Evolutionary conservation across 2,888 invertebrate species (phyloP), one percentile per base, ranked within the genome.

Genomic region (Lithophane semibrunnea): DNA sequence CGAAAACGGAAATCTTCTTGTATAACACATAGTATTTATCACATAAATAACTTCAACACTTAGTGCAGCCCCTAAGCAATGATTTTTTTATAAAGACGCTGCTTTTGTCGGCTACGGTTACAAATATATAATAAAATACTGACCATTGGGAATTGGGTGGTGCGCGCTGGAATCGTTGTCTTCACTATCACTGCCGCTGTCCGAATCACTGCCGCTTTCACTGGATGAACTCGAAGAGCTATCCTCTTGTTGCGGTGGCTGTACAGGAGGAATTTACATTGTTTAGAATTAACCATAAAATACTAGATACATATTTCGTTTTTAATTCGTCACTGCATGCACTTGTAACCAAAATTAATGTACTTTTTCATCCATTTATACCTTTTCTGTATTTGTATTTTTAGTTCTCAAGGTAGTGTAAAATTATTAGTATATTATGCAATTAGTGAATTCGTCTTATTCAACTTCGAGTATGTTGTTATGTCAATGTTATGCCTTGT

Each of bases 201-300:
- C 96, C 12, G 94, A 94, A 75, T 94, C 96, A 85, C 95, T 95
- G 82, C 93, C 95, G 87, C 96, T 96, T 88, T 95, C 96, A 85
- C 96, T 96, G 2, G 97, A 96, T 63, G 97, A 96, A 80, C 94
- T 94, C 16, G 95, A 96, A 72, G 95, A 97, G 91, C 95, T 97
- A 91, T 94, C 97, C 63, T 94, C 97, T 87, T 90, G 92, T 56
- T 90, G 92, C 73, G 91, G 87, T 24, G 83, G 88, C 88, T 88
- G 85, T 8, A 73, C 4, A 12, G 18, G 2, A 63, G 10, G 0
- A 61, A 54, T 69, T 24, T 21, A 44, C 8, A n/a, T 21, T n/a
- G 1, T 16, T 67, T 9, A 52, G 18, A 65, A 52, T 29, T 29
- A 29, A 12, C n/a, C 10, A 56, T 56, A 56, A 56, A 12, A n/a